A percentile compares a stretch with the other conserved stretches of the same genome.
phyloP scores from a whole-genome alignment of 2,888 invertebrate genomes.

The Hyposoter didymator region DNA sequence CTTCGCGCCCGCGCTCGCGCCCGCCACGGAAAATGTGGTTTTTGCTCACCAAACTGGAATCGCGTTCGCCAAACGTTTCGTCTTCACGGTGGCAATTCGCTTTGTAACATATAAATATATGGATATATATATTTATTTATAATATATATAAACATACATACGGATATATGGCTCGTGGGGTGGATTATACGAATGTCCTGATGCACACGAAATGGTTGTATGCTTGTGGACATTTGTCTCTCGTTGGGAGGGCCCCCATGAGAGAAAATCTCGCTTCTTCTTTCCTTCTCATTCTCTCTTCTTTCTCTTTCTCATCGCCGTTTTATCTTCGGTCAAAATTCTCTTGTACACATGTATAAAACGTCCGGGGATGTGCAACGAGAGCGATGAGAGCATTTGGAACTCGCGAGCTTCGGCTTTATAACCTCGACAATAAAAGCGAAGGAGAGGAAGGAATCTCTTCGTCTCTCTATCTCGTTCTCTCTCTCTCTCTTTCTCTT shows the following conservation, averaged over 20 bases:
- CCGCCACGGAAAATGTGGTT: conserved; percentile 50
- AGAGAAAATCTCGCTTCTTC: conserved; percentile 43
- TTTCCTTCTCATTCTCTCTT: conserved; percentile 19
- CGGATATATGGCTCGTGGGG: not conserved
- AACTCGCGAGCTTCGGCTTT: conserved; percentile 38
- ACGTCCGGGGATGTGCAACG: conserved; percentile 28
- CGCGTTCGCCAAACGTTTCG: conserved; percentile 55
- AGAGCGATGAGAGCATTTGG: conserved; percentile 44
- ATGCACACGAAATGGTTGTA: conserved; percentile 42
- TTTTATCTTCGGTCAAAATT: conserved; percentile 34
- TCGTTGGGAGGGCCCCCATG: conserved; percentile 60
- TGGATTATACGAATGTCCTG: conserved; percentile 33
- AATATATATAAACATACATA: not conserved
- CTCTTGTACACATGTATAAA: conserved; percentile 22
- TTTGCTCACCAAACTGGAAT: conserved; percentile 59
- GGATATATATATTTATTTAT: conserved; percentile 10
- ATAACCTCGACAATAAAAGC: conserved; percentile 49
- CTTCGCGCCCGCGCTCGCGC: conserved; percentile 1
- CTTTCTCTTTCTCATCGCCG: conserved; percentile 36
- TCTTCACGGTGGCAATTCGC: conserved; percentile 60
- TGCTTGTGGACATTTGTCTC: conserved; percentile 72
- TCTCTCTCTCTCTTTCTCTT: not conserved
- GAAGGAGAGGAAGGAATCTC: conserved; percentile 7
- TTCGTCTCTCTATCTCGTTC: not conserved
- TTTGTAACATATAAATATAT: conserved; percentile 25